Percentiles rank a stretch among this genome's conserved stretches.
Evolutionary conservation across 2,888 invertebrate species (phyloP).

Genomic region (Muschampia staudingeri): DNA sequence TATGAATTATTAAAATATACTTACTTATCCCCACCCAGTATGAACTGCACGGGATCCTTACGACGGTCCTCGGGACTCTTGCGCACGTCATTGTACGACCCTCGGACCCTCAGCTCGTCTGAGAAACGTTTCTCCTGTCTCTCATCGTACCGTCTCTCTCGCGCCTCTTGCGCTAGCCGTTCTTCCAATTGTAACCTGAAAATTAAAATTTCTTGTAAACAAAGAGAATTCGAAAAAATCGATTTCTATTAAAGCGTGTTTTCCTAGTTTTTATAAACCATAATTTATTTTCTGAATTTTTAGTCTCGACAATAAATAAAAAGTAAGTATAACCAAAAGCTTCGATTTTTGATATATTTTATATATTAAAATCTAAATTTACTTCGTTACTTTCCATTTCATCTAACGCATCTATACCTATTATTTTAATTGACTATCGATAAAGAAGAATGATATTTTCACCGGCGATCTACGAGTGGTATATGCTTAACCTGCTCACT

Average conservation of each 20-base stretch:
- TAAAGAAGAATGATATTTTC: too few species aligned
- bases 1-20: neutral
- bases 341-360: too few species aligned
- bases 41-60: constrained; percentile 84
- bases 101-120: constrained; percentile 71
- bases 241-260: too few species aligned
- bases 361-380: too few species aligned
- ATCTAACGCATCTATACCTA: too few species aligned
- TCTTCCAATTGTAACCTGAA: constrained; percentile 87
- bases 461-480: too few species aligned
- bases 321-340: too few species aligned
- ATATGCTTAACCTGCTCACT: too few species aligned
- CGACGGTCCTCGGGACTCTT: constrained; percentile 83
- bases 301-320: too few species aligned
- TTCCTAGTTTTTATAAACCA: too few species aligned
- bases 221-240: neutral
- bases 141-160: constrained; percentile 80
- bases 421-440: neutral
- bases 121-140: constrained; percentile 71
- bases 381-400: too few species aligned
- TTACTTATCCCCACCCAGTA: constrained; percentile 85
- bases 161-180: constrained; percentile 86
- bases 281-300: too few species aligned
- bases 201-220: neutral
- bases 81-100: constrained; percentile 78